Evolutionary conservation across 2,888 invertebrate species (phyloP).

Genomic region (Bimastos eiseni): DNA sequence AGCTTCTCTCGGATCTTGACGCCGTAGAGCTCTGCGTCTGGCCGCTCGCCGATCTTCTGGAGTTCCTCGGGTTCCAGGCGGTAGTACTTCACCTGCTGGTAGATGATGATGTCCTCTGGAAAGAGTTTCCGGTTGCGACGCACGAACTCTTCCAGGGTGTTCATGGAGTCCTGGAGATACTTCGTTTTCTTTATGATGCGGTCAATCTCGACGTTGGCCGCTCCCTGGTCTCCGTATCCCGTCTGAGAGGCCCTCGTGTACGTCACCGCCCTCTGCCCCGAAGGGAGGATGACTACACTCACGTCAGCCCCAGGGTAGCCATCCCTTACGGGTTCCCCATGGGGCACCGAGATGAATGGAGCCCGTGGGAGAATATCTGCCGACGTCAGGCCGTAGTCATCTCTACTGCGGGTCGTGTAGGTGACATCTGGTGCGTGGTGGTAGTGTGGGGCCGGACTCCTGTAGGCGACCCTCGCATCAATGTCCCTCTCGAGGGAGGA

Average conservation of each 20-base stretch:
- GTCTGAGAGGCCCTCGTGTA: slow-evolving; percentile 33
- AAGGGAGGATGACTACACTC: slow-evolving; percentile 36
- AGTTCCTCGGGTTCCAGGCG: slow-evolving; percentile 40
- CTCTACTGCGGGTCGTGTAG: background rate
- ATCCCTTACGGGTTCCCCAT: background rate
- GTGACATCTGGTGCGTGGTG: background rate
- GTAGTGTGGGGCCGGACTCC: background rate
- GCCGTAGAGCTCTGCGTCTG: slow-evolving; percentile 44
- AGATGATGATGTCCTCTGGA: slow-evolving; percentile 42
- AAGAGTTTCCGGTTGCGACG: slow-evolving; percentile 40
- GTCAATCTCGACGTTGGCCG: slow-evolving; percentile 39
- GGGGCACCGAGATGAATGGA: background rate
- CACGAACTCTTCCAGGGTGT: slow-evolving; percentile 43
- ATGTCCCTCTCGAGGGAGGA: background rate
- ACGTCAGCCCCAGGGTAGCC: slow-evolving; percentile 32
- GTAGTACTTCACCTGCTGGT: slow-evolving; percentile 40
- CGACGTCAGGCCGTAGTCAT: background rate
- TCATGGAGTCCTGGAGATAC: slow-evolving; percentile 39
- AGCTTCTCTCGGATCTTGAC: slow-evolving; percentile 42
- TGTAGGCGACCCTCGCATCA: background rate
- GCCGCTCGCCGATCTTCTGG: slow-evolving; percentile 40
- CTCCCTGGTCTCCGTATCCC: slow-evolving; percentile 30
- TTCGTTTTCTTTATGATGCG: slow-evolving; percentile 37
- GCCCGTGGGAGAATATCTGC: background rate
- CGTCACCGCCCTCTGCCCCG: slow-evolving; percentile 39